phyloP scores from a whole-genome alignment of 1,140 invertebrate species.

The Physella acuta region DNA sequence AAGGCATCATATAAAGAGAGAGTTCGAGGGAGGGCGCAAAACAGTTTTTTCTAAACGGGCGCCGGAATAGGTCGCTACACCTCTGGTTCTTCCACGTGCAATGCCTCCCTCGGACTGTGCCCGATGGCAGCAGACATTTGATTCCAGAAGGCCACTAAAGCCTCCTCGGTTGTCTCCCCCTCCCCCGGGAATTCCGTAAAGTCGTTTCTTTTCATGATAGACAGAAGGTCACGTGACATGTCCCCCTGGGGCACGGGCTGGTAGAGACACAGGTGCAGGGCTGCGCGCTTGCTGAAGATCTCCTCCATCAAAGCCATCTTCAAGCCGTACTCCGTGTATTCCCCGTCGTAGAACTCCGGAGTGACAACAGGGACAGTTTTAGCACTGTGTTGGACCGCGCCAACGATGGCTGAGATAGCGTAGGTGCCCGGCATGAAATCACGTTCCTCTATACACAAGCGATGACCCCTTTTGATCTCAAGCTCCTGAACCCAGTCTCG shows the following conservation, averaged over 20 bases:
- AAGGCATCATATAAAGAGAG: too few relatives aligned
- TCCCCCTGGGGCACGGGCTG: not conserved
- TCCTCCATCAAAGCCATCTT: slow-evolving; percentile 13
- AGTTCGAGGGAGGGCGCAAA: too few relatives aligned
- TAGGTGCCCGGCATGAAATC: slow-evolving; percentile 40
- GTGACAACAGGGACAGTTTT: slow-evolving; percentile 68
- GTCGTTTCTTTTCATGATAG: not conserved
- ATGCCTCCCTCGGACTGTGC: too few relatives aligned
- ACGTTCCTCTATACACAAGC: slow-evolving; percentile 35
- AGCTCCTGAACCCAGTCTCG: slow-evolving; percentile 25
- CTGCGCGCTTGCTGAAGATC: not conserved
- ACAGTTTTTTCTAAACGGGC: too few relatives aligned
- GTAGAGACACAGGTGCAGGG: not conserved
- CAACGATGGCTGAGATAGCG: slow-evolving; percentile 67
- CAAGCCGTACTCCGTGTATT: slow-evolving; percentile 1
- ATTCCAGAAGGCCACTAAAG: not conserved
- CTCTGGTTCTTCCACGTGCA: too few relatives aligned
- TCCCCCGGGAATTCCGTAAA: slow-evolving; percentile 1
- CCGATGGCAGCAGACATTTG: not conserved
- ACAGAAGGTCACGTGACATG: not conserved
- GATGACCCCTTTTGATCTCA: slow-evolving; percentile 22
- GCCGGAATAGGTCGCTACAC: too few relatives aligned
- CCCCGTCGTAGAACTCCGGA: slow-evolving; percentile 3
- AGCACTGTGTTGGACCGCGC: slow-evolving; percentile 65
- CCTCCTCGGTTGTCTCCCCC: not conserved